A percentile compares a stretch with the other conserved stretches of the same genome.
phyloP scores from a whole-genome alignment of 2,797 vertebrate species.

The Urosaurus nigricauda region DNA sequence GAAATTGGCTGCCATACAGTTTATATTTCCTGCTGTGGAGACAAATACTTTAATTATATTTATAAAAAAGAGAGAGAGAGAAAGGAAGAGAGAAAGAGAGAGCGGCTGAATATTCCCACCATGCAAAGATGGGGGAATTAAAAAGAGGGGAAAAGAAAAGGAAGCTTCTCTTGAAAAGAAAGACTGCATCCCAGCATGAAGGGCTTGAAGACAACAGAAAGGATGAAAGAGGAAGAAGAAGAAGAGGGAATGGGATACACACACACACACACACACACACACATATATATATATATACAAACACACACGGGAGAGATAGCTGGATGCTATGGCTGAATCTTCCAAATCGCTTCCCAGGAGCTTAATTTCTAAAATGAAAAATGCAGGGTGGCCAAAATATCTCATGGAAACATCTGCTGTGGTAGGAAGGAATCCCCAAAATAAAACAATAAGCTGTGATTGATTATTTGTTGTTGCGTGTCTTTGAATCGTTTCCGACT shows the following conservation, averaged over 20 bases:
- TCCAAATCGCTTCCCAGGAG: background rate
- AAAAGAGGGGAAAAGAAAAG: background rate
- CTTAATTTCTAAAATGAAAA: background rate
- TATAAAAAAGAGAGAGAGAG: background rate
- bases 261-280: no score
- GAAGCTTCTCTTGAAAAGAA: conserved; percentile 42
- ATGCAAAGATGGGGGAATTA: background rate
- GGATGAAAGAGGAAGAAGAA: background rate
- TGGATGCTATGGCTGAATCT: background rate
- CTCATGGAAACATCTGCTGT: background rate
- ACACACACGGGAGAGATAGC: background rate
- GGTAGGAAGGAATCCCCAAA: background rate
- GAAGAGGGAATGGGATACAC: background rate
- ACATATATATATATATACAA: background rate
- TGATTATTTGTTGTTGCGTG: no score
- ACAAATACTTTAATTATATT: conserved; percentile 72
- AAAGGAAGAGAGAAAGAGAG: background rate
- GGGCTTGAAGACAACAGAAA: conserved; percentile 6
- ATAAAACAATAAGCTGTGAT: background rate
- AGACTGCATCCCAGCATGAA: conserved; percentile 7
- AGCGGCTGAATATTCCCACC: background rate
- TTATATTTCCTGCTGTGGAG: conserved; percentile 76
- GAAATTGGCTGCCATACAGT: conserved; percentile 71
- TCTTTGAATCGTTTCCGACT: no score
- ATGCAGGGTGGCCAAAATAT: no score